phyloP scores from a whole-genome alignment of 2,113 vertebrate species.

The Phyllostomus hastatus region DNA sequence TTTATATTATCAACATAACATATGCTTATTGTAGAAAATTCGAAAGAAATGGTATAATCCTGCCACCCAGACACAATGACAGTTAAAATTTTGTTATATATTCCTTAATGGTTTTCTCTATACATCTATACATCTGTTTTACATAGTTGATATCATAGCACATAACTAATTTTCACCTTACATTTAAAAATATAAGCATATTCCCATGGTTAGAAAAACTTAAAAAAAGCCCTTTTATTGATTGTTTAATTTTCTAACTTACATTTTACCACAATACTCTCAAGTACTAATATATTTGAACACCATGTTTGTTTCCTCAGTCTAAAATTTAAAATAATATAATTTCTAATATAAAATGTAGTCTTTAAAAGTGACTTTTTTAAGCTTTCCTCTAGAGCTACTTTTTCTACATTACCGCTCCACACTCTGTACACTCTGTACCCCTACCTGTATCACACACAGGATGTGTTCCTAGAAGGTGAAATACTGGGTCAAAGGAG shows the following conservation, averaged over 20 bases:
- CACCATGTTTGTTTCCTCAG: neutral
- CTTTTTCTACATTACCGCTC: neutral
- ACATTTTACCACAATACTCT: neutral
- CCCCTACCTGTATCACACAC: neutral
- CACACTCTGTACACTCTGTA: no score
- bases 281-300: neutral
- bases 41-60: neutral
- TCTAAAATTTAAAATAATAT: neutral
- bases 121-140: neutral
- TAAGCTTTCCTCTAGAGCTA: neutral
- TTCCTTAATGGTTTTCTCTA: neutral
- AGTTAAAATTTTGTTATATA: neutral
- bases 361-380: neutral
- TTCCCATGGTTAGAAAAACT: neutral
- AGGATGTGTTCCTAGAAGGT: neutral
- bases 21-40: neutral
- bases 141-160: neutral
- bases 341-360: neutral
- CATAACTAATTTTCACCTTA: neutral
- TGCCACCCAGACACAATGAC: neutral
- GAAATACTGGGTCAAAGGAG: neutral
- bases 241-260: neutral
- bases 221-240: neutral
- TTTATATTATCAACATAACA: neutral
- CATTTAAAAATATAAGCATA: neutral